Base-by-base conservation (phyloP, 2,113 vertebrate genomes). In the Furnarius figulus region DNA sequence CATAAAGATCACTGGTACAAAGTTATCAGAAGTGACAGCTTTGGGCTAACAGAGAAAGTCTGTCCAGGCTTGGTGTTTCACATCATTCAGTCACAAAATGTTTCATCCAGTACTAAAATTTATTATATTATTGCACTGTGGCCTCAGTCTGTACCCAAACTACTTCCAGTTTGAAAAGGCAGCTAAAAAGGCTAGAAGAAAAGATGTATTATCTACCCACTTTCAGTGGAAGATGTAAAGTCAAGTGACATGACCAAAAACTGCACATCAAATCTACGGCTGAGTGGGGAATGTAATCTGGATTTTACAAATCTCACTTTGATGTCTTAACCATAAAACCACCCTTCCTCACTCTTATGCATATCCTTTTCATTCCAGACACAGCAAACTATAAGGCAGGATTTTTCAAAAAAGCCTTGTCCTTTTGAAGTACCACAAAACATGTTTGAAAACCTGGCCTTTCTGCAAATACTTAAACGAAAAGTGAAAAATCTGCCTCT, bases 321-420 rank as follows among this genome's bases (percentile, higher is more conserved):
- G 89, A 94, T 96, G 89, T 95, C 73, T 95, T 95, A 92, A 91
- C 86, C 93, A 65, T 92, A 89, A 87, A 96, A 89, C 52, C 87
- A 78, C 47, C 14, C 80, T 78, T 68, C 52, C 89, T 90, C 56
- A 52, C 61, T 81, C 33, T 65, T 80, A 83, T 14, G 22, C 75
- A 81, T 81, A 78, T 67, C 47, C 68, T 92, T 95, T 93, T 81
- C 56, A 85, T 87, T 91, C 56, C 68, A 81, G 80, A 91, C 47
- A 25, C 68, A 87, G 68, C 20, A 84, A 95, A 67, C 25, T 72
- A 6, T 19, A 74, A 63, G 59, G 65, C 73, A 81, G 22, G 65
- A 67, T 68, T 81, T 94, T 93, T 78, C 8, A 84, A 67, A 89
- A 86, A 77, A 75, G 20, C 17, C 44, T 46, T 67, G 67, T 40